A percentile compares a stretch with the other conserved stretches of the same genome.
Evolutionary conservation across 2,888 invertebrate genomes (phyloP).

Genomic region (Pristionchus arcanus): DNA sequence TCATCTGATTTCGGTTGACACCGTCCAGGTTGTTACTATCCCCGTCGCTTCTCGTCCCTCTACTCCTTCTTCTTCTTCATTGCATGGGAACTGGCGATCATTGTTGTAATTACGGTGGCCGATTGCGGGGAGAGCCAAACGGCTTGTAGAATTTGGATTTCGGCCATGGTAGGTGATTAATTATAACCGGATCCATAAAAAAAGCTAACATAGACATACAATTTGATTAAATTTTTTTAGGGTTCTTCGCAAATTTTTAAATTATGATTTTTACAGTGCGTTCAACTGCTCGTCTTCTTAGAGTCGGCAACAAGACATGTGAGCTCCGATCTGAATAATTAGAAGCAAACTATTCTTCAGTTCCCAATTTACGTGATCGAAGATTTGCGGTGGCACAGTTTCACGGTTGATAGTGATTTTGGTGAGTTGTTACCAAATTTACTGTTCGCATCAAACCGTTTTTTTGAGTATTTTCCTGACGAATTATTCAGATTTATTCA

Average conservation of each 20-base stretch:
- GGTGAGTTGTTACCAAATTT: neutral
- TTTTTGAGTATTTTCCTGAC: neutral
- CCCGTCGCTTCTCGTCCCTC: neutral
- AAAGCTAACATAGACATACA: no score
- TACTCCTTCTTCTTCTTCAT: neutral
- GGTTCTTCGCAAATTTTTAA: neutral
- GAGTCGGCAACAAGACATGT: neutral
- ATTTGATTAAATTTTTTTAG: no score
- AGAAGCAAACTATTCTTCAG: neutral
- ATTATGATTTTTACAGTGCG: neutral
- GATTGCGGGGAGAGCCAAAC: neutral
- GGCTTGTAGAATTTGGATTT: neutral
- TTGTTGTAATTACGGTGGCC: neutral
- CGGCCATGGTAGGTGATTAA: neutral
- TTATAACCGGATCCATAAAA: no score
- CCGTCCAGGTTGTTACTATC: neutral
- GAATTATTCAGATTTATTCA: neutral
- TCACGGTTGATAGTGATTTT: neutral
- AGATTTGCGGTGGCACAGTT: neutral
- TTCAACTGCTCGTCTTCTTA: neutral
- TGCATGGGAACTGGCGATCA: neutral
- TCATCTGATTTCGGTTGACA: no score
- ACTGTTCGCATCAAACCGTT: no score
- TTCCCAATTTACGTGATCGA: neutral
- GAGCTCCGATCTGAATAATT: neutral